A percentile compares a stretch with the other conserved stretches of the same genome.
Evolutionary conservation across 2,797 vertebrate genomes (phyloP).

Genomic region (Scolopax bukidnonensis): DNA sequence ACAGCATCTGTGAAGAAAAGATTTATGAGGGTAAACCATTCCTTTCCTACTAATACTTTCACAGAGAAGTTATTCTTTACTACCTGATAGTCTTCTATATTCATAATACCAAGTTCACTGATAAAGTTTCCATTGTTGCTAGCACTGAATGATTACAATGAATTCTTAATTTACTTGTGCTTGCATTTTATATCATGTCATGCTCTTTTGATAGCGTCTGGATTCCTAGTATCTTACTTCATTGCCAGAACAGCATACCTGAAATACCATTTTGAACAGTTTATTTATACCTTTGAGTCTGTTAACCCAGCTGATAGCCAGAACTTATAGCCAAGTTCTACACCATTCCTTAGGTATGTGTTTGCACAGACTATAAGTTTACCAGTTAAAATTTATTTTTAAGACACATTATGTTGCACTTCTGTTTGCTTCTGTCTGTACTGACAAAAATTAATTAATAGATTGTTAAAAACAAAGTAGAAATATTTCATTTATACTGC

Average conservation of each 20-base stretch:
- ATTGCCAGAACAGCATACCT: conserved; percentile 24
- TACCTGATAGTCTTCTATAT: not conserved
- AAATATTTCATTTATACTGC: not conserved
- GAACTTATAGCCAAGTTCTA: not conserved
- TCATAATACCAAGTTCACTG: not conserved
- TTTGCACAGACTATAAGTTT: not conserved
- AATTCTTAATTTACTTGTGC: not conserved
- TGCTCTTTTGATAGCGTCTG: not conserved
- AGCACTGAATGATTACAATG: not conserved
- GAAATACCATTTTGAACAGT: conserved; percentile 36
- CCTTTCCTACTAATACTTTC: not conserved
- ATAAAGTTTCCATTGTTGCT: not conserved
- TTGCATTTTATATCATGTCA: not conserved
- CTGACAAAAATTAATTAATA: not conserved
- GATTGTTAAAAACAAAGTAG: not conserved
- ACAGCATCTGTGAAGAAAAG: not conserved
- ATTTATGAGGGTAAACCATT: not conserved
- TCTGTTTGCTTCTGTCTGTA: not conserved
- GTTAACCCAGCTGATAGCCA: not conserved
- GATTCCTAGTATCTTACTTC: not conserved
- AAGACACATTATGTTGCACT: not conserved
- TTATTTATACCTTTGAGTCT: not conserved
- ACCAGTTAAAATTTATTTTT: not conserved
- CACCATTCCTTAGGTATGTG: not conserved
- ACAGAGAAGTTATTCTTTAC: not conserved